Evolutionary conservation across 2,888 invertebrate genomes (phyloP).

Genomic region (Tenthredo distinguenda): DNA sequence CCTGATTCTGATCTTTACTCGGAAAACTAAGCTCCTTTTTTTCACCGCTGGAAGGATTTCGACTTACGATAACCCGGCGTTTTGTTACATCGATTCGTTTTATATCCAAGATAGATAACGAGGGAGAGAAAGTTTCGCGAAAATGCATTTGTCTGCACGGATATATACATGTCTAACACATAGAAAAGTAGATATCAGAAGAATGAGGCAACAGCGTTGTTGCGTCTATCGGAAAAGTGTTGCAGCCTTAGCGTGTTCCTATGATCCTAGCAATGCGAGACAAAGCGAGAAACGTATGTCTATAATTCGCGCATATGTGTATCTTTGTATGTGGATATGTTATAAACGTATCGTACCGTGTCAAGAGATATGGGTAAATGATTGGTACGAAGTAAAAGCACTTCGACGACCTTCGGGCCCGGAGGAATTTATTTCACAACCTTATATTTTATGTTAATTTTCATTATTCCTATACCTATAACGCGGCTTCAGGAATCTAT

Average conservation of each 20-base stretch:
- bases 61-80: background rate
- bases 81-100: background rate
- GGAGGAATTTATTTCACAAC: constrained; percentile 45
- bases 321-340: background rate
- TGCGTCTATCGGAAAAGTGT: background rate
- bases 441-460: background rate
- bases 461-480: background rate
- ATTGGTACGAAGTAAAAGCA: constrained; percentile 43
- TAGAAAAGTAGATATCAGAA: background rate
- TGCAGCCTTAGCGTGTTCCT: background rate
- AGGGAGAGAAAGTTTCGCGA: background rate
- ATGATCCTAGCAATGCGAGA: constrained; percentile 11
- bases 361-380: constrained; percentile 26
- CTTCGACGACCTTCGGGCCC: constrained; percentile 33
- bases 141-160: background rate
- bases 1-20: background rate
- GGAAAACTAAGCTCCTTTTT: background rate
- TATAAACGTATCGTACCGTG: constrained; percentile 10
- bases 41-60: background rate
- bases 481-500: background rate
- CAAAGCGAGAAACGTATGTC: constrained; percentile 9
- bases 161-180: background rate
- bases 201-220: background rate
- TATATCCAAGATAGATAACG: background rate
- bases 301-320: background rate